Evolutionary conservation across 2,797 vertebrate species (phyloP), one percentile per base, ranked within the genome.

Genomic region (Vultur gryphus): DNA sequence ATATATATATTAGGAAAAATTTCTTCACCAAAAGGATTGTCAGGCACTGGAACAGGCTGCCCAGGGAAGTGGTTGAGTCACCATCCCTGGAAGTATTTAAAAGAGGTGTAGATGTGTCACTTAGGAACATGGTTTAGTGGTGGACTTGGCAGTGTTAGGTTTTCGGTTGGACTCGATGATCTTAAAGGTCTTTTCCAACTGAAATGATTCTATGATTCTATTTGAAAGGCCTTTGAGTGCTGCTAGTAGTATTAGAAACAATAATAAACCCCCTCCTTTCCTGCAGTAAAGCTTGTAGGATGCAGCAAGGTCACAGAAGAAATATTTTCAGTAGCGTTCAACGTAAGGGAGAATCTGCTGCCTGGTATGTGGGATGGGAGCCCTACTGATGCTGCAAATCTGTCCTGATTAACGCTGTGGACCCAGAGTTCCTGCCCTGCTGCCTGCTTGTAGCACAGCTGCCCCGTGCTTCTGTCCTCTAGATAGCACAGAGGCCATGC

Each of bases 31-130:
- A 41, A 88, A 77, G 13, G 11, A 2, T 24, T 20, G 2, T 64
- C 17, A 71, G 6, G 20, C 17, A 5, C 3, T 31, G 41, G 35
- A 54, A 26, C 23, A 43, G 58, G 46, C 35, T 82, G 46, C 9
- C 16, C 11, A 41, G 52, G 44, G 57, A 75, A 23, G 44, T 25
- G n/a, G 17, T 59, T 11, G 37, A 17, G 48, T 73, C 11, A 13
- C 24, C 16, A 13, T 23, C 26, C 13, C 26, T 59, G 26, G 21
- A 66, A 15, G 10, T 35, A 19, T 73, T 86, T 84, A 39, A 77
- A 72, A 70, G 29, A 48, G 0, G 0, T 21, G 9, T 46, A 62
- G 51, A 59, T 35, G 26, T 64, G 33, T 8, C 3, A 2, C 18
- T 54, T 18, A 19, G 43, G 46, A 8, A 48, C 4, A 4, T 26